Evolutionary conservation across 2,888 invertebrate species (phyloP).

Genomic region (Molanna angustata): DNA sequence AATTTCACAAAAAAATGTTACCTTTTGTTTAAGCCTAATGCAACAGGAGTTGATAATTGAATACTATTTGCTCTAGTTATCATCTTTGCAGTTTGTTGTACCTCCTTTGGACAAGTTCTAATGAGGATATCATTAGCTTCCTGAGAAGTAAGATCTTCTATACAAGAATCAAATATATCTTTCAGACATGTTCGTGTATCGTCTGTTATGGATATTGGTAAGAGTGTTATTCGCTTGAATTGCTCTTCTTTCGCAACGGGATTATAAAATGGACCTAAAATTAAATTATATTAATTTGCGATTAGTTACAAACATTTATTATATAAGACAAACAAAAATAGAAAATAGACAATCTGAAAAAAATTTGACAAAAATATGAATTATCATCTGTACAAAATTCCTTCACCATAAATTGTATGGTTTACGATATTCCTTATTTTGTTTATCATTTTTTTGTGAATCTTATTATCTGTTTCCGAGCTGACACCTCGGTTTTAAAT

Average conservation of each 20-base stretch:
- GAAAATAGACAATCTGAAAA: background rate
- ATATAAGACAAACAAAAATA: background rate
- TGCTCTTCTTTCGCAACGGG: constrained; percentile 63
- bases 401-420: too few species aligned
- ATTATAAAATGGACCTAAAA: constrained; percentile 57
- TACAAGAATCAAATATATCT: constrained; percentile 55
- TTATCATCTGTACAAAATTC: too few species aligned
- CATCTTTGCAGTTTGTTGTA: constrained; percentile 46
- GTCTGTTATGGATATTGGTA: constrained; percentile 67
- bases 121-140: constrained; percentile 83
- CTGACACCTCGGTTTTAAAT: too few species aligned
- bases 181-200: constrained; percentile 65
- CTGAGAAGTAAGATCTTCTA: constrained; percentile 68
- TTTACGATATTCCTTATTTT: too few species aligned
- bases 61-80: constrained; percentile 39
- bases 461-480: too few species aligned
- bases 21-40: constrained; percentile 16
- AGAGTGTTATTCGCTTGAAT: constrained; percentile 70
- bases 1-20: too few species aligned
- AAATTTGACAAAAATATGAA: background rate
- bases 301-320: too few species aligned
- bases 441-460: too few species aligned
- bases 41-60: constrained; percentile 12
- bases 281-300: constrained; percentile 10
- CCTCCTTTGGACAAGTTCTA: constrained; percentile 66